These are phyloP conservation scores for cat (Felis catus) DNA, from an alignment of 2,113 vertebrate species.

Conservation along the genomic window DNA sequence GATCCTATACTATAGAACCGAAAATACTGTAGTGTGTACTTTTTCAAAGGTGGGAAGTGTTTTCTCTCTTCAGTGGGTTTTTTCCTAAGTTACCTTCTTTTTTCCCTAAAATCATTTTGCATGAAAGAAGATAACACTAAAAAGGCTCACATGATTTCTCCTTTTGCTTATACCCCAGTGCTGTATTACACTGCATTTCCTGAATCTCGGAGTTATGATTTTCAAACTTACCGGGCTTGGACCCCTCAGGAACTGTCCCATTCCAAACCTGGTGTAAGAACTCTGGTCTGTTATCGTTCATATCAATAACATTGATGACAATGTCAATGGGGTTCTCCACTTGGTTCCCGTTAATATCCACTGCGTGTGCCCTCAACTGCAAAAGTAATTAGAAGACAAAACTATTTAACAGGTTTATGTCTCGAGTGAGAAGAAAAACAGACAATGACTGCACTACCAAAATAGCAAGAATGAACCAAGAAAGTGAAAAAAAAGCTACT, in stretches of 20 bases:
- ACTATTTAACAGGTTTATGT: background rate
- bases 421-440: background rate
- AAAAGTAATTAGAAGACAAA: conserved; percentile 73
- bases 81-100: background rate
- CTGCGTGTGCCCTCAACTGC: conserved; percentile 96
- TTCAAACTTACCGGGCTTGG: conserved; percentile 93
- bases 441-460: background rate
- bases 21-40: background rate
- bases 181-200: background rate
- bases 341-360: conserved; percentile 99
- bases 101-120: background rate
- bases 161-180: background rate
- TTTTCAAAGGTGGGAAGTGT: background rate
- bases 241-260: conserved; percentile 96
- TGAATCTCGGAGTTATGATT: background rate
- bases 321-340: conserved; percentile 99
- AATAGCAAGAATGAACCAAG: background rate
- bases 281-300: conserved; percentile 98
- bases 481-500: background rate
- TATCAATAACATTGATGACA: conserved; percentile 98
- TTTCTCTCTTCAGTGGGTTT: background rate
- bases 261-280: conserved; percentile 98
- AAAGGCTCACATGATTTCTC: background rate
- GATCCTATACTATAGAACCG: background rate
- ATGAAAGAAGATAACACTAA: background rate